Evolutionary conservation across 2,888 invertebrate genomes (phyloP), one percentile per base, ranked within the genome.

Genomic region (Toxonevra muliebris): DNA sequence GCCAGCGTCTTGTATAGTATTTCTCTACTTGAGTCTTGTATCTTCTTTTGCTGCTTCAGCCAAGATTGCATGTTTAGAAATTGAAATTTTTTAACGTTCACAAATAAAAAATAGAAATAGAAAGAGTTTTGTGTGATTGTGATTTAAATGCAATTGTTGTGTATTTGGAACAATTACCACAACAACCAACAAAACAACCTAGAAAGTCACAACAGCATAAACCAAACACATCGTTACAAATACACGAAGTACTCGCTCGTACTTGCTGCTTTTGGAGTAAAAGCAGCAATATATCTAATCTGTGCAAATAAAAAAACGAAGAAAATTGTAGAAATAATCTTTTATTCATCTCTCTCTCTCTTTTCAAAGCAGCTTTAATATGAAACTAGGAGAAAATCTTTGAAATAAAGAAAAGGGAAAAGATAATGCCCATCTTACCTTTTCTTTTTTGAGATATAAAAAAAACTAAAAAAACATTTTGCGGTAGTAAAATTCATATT

Each of bases 91-190:
- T 5, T 13, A 5, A 54, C 13, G 20, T 19, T 2, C 54, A 54
- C 13, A 5, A 54, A 54, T 4, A 5, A 54, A 54, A 3, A 54
- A 9, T 19, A 54, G 17, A 12, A 54, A 20, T 17, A 54, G 19
- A 7, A 54, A 48, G n/a, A n/a, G n/a, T 19, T 17, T 48, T 19
- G 53, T 53, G 17, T 13, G 30, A 57, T 30, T 57, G 57, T 57
- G 57, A 30, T 57, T 57, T 57, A 57, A 57, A 57, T 19, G 41
- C 30, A 57, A 57, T 57, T 30, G 15, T 48, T 48, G 57, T 57
- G 57, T n/a, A 57, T 57, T 57, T 41, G 57, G 20, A 19, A 57
- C 30, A 57, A 57, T 53, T 53, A 57, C 15, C 4, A 41, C 12
- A 20, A 57, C 2, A 30, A 40, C 41, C 15, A 57, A 30, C 30